Evolutionary conservation across 2,888 invertebrate genomes (phyloP).

Genomic region (Caenorhabditis uteleia): DNA sequence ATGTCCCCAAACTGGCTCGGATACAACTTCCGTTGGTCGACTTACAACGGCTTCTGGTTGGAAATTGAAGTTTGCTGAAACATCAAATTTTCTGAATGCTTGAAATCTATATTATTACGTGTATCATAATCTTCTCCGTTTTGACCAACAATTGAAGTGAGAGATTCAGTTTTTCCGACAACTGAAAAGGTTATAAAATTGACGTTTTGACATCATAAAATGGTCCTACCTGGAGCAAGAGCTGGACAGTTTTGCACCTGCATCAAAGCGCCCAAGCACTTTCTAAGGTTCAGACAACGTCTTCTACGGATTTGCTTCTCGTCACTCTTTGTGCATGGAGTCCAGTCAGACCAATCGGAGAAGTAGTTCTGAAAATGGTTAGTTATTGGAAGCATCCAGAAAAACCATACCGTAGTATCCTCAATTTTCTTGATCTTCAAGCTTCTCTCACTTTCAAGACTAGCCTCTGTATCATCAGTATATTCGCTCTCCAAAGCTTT

Average conservation of each 20-base stretch:
- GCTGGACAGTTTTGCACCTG: constrained; percentile 58
- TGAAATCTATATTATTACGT: constrained; percentile 20
- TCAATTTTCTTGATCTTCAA: constrained; percentile 5
- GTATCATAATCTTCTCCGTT: constrained; percentile 38
- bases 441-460: background rate
- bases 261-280: constrained; percentile 63
- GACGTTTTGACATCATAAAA: background rate
- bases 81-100: background rate
- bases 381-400: background rate
- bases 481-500: constrained; percentile 3
- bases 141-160: constrained; percentile 25
- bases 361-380: constrained; percentile 61
- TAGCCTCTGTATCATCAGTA: background rate
- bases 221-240: constrained; percentile 24
- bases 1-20: constrained; percentile 62
- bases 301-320: constrained; percentile 66
- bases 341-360: constrained; percentile 68
- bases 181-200: constrained; percentile 8
- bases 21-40: no score
- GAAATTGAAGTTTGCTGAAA: background rate
- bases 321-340: constrained; percentile 61
- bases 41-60: background rate
- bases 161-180: constrained; percentile 16
- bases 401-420: constrained; percentile 3
- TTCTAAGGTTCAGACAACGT: constrained; percentile 63